These are phyloP conservation scores for Onychomys leucogaster DNA, from an alignment of 2,797 vertebrate genomes.

Conservation along the genomic window DNA sequence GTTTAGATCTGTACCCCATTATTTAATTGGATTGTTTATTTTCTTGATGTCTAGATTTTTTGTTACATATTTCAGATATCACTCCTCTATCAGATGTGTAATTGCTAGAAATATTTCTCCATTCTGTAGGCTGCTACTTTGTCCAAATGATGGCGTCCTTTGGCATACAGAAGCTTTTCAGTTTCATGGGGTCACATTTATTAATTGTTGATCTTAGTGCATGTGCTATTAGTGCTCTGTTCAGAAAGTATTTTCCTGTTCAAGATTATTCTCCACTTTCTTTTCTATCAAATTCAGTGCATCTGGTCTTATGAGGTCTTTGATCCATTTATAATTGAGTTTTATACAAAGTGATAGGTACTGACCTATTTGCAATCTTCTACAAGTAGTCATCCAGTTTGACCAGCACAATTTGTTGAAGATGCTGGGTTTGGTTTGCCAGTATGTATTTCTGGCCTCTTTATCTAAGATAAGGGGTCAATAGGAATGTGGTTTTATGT, in stretches of 20 bases:
- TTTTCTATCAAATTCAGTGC: background rate
- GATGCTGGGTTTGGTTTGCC: background rate
- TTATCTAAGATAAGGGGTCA: background rate
- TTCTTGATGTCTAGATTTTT: background rate
- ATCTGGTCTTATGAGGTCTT: background rate
- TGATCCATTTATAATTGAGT: background rate
- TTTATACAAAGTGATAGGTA: background rate
- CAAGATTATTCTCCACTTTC: background rate
- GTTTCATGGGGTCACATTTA: background rate
- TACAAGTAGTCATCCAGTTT: background rate
- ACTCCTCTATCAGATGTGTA: background rate
- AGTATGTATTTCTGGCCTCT: background rate
- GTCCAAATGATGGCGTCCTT: background rate
- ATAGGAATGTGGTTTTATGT: background rate
- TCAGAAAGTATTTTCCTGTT: background rate
- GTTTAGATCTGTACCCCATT: background rate
- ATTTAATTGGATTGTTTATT: background rate
- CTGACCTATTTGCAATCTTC: background rate
- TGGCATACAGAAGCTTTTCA: background rate
- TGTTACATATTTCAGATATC: background rate
- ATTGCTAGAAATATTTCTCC: background rate
- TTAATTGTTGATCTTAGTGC: background rate
- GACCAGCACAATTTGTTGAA: background rate
- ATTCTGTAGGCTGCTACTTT: background rate
- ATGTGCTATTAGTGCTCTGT: background rate